These are phyloP conservation scores for Pocillopora verrucosa DNA, from an alignment of 64 coral and sea anemone species.

Conservation along the genomic window DNA sequence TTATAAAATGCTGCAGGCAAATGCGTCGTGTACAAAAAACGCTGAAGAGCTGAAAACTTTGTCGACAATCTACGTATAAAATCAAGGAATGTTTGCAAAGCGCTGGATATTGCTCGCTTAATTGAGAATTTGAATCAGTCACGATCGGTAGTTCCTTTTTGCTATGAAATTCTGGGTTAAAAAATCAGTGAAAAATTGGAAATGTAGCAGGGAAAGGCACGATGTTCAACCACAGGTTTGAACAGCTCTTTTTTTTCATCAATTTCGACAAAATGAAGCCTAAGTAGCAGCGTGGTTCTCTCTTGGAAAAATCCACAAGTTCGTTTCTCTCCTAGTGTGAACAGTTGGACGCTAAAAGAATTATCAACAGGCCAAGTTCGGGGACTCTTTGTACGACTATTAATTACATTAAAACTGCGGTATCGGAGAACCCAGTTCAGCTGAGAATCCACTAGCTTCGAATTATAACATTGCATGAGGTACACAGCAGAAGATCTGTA, in stretches of 20 bases:
- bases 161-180: not conserved
- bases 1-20: not conserved
- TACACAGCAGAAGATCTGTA: not conserved
- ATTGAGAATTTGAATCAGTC: conserved; percentile 6
- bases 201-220: no score
- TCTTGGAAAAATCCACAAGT: not conserved
- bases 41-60: not conserved
- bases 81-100: not conserved
- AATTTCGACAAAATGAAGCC: not conserved
- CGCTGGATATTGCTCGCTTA: not conserved
- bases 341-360: conserved; percentile 24
- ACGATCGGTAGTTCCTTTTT: not conserved
- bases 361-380: not conserved
- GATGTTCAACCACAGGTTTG: no score
- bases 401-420: conserved; percentile 26
- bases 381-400: conserved; percentile 13
- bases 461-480: conserved; percentile 1
- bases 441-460: conserved; percentile 6
- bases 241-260: no score
- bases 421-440: not conserved
- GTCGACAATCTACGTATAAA: not conserved
- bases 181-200: not conserved
- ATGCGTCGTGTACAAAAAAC: not conserved
- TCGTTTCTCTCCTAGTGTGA: conserved; percentile 9
- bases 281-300: not conserved